Base-by-base conservation (phyloP, 2,888 invertebrate species). In the Lepidonotus clava region DNA sequence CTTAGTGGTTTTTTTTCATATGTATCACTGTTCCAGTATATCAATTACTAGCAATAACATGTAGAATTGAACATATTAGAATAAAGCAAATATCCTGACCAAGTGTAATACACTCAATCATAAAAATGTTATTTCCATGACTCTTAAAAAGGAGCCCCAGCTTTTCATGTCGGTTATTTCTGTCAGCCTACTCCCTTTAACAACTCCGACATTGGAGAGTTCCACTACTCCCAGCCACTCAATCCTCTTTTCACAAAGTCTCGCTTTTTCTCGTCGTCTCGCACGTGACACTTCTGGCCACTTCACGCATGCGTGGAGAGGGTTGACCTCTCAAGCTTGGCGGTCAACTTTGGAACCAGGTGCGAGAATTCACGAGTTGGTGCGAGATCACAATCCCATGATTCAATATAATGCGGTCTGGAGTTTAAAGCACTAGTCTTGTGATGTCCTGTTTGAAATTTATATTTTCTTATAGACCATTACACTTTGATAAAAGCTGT, bases 281-380 rank as follows among this genome's bases (percentile, higher is more conserved):
- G 46, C 51, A 11, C 80, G 41, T 51, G 46, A 24, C 46, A 24
- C 28, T 41, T n/a, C 41, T 24, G 24, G 46, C 80, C 46, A 46
- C 80, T 80, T 80, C 46, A 80, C 80, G 46, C 80, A 41, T 46
- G 46, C 51, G 11, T 46, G 21, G 46, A 41, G 46, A 41, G 46
- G 11, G 80, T 46, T 80, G 41, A 80, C 41, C 41, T 28, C 80
- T 80, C 80, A 46, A 46, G 80, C 46, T 46, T 46, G 32, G 80
- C 80, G 24, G 80, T 14, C 71, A 71, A 71, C 36, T 71, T 71
- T 11, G 14, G 18, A 1, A 5, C 11, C 71, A 71, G 71, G 71
- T 71, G 71, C 71, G 71, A 71, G 71, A 24, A 36, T 71, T 71
- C 4, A 24, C 71, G 71, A 71, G 71, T 21, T 38, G 38, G 71